phyloP scores from a whole-genome alignment of 2,113 vertebrate species.

The Panthera leo region DNA sequence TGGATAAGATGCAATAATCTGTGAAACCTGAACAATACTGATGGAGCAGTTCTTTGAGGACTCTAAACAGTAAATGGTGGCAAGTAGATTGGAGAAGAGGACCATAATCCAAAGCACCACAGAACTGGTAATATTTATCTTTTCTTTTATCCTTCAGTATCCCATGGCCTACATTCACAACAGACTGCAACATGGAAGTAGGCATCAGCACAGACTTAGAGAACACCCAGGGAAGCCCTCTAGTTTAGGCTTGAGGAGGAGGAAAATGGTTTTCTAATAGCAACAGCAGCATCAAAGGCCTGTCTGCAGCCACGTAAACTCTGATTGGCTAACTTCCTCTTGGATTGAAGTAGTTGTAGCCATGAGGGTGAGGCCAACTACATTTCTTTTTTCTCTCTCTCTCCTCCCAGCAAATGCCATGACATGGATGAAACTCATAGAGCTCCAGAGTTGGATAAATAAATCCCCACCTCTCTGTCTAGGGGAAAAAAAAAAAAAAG shows the following conservation, averaged over 20 bases:
- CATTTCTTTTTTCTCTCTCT: not conserved
- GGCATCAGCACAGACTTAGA: rapidly evolving
- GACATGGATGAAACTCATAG: not conserved
- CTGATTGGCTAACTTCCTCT: not conserved
- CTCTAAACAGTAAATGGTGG: not conserved
- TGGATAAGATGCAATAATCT: not conserved
- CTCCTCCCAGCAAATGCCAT: not conserved
- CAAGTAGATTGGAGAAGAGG: not conserved
- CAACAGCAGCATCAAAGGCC: not conserved
- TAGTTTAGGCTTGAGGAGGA: not conserved
- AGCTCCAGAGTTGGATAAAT: not conserved
- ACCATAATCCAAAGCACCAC: not conserved
- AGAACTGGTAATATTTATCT: not conserved
- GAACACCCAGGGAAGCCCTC: not conserved
- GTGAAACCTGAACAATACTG: not conserved
- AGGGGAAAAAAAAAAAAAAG: not conserved
- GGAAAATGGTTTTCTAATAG: not conserved
- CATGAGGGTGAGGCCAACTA: rapidly evolving
- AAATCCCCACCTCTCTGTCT: not conserved
- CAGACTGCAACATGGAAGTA: not conserved
- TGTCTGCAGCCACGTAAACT: not conserved
- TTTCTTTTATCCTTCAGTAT: not conserved
- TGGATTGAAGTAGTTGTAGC: not conserved
- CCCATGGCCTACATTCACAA: not conserved
- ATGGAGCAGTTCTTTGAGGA: not conserved